A percentile compares a stretch with the other conserved stretches of the same genome.
phyloP scores from a whole-genome alignment of 2,888 invertebrate genomes.

The Pollenia angustigena region DNA sequence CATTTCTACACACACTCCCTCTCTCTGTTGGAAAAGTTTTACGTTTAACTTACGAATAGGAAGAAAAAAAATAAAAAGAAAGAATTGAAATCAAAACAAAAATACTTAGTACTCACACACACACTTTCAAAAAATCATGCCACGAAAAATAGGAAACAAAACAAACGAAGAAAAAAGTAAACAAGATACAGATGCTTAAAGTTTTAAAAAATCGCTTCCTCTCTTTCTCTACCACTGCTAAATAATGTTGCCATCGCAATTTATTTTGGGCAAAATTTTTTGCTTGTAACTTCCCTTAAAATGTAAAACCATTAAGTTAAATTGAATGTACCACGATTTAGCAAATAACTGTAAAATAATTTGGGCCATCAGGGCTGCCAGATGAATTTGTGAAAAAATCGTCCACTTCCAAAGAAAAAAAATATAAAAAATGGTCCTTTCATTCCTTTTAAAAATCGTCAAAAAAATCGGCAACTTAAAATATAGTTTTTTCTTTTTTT shows the following conservation, averaged over 20 bases:
- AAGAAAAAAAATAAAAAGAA: not conserved
- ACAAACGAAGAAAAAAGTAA: conserved; percentile 58
- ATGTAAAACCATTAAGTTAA: too few relatives aligned
- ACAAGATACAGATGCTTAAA: conserved; percentile 29
- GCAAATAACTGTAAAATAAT: too few relatives aligned
- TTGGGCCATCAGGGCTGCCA: too few relatives aligned
- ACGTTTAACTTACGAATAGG: not conserved
- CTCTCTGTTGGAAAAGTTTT: not conserved
- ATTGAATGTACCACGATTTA: too few relatives aligned
- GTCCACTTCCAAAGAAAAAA: too few relatives aligned
- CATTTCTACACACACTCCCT: not conserved
- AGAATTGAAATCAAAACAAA: conserved; percentile 22
- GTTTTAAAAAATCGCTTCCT: not conserved
- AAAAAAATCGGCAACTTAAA: too few relatives aligned
- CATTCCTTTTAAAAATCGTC: too few relatives aligned
- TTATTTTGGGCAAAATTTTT: too few relatives aligned
- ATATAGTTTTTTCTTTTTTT: too few relatives aligned
- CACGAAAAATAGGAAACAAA: conserved; percentile 45
- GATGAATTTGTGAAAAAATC: too few relatives aligned
- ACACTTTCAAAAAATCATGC: not conserved
- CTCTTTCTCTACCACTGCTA: not conserved
- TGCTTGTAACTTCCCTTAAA: too few relatives aligned
- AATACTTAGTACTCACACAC: conserved; percentile 16
- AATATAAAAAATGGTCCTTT: too few relatives aligned
- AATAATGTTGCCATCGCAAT: not conserved